Evolutionary conservation across 2,888 invertebrate genomes (phyloP), one percentile per base, ranked within the genome.

Genomic region (Biston betularia): DNA sequence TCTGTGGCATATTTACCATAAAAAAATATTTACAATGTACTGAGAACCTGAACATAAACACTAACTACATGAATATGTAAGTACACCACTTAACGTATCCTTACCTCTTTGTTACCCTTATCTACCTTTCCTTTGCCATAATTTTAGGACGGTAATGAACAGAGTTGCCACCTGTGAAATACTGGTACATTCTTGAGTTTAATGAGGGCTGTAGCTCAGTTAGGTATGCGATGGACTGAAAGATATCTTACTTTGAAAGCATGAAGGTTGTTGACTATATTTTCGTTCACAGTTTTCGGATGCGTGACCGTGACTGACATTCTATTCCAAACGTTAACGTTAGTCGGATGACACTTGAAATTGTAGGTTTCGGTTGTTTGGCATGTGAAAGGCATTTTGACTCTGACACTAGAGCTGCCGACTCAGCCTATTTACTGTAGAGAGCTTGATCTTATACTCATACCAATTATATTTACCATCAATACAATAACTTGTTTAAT

Each of bases 111-210:
- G 75, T 73, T 69, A 76, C 63, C 73, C 71, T 59, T 69, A 69
- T 73, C 73, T 72, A 71, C 70, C 73, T 67, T 70, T 60, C 71
- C 76, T 77, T 75, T 67, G 67, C 66, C 69, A 75, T 79, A 74
- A 77, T 78, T 81, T 78, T 69, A 70, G 71, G 73, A 63, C 61
- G 72, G 67, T 75, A 81, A 80, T 80, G 75, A 78, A 75, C 71
- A 62, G 55, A 34, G 50, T 68, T 72, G 70, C 62, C 65, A 63
- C 67, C 74, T 70, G 70, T 76, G 65, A 76, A 75, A 71, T 72
- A 70, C 54, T 49, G 59, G 45, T 7, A 53, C 63, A 15, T 65
- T 60, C 60, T 14, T 14, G 10, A 42, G 52, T 48, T 66, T 52
- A 54, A 62, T 63, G 54, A 50, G 35, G 58, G 53, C 12, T 62